Evolutionary conservation across 2,113 vertebrate genomes (phyloP).

Genomic region (Phaethon lepturus): DNA sequence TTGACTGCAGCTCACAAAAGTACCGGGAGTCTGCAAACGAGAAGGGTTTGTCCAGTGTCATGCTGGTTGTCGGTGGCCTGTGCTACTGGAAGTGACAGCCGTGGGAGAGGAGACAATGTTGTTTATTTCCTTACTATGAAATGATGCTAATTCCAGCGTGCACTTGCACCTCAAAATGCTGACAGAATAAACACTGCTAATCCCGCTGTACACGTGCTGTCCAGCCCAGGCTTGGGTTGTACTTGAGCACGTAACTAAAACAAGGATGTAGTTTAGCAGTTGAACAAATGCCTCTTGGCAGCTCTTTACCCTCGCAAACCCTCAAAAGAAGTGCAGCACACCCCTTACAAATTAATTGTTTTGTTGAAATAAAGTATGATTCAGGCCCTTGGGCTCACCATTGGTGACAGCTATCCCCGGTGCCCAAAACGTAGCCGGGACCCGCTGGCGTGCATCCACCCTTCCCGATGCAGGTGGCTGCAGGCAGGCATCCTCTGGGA

Average conservation of each 20-base stretch:
- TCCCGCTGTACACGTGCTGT: rapidly evolving
- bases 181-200: background rate
- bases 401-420: background rate
- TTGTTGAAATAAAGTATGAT: background rate
- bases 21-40: rapidly evolving
- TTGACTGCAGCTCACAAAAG: background rate
- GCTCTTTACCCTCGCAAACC: background rate
- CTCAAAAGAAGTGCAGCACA: background rate
- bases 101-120: background rate
- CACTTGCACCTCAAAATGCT: background rate
- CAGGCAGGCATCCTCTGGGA: background rate
- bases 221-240: background rate
- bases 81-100: background rate
- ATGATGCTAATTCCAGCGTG: background rate
- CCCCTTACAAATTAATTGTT: background rate
- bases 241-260: rapidly evolving
- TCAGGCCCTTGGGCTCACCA: background rate
- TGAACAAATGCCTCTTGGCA: background rate
- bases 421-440: rapidly evolving
- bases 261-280: background rate
- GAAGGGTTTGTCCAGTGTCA: background rate
- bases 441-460: rapidly evolving
- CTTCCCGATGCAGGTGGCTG: background rate
- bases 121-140: background rate
- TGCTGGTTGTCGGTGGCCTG: rapidly evolving